These are phyloP conservation scores for Neomicropteryx cornuta DNA, from an alignment of 1,140 invertebrate genomes.

Conservation along the genomic window DNA sequence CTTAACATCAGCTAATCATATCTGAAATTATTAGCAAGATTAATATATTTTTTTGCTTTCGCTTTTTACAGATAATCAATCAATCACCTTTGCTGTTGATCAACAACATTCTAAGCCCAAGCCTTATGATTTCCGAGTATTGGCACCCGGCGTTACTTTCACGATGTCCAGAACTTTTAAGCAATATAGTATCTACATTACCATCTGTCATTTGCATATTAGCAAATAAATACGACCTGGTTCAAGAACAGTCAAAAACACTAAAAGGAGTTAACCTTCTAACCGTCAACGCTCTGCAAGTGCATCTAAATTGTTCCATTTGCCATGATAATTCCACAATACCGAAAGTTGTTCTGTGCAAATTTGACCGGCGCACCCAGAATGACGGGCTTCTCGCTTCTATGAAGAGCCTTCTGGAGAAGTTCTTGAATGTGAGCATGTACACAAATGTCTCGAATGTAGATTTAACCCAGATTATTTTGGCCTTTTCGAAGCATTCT, in stretches of 20 bases:
- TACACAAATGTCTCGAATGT: constrained; percentile 18
- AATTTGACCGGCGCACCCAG: no score
- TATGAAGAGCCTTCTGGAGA: no score
- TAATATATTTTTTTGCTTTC: not conserved
- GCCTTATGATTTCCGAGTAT: constrained; percentile 8
- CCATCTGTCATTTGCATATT: constrained; percentile 24
- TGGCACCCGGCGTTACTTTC: constrained; percentile 9
- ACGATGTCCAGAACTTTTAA: constrained; percentile 21
- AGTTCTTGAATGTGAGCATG: constrained; percentile 28
- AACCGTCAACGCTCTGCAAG: no score
- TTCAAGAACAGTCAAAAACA: constrained; percentile 9
- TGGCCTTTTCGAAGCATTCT: constrained; percentile 25
- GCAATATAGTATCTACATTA: constrained; percentile 17
- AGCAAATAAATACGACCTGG: constrained; percentile 18
- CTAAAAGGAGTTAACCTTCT: no score
- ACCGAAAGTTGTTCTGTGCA: no score
- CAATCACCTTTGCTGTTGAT: constrained; percentile 5
- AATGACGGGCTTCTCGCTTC: no score
- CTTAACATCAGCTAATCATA: no score
- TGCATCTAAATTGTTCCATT: no score
- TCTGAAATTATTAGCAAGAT: no score
- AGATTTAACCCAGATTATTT: constrained; percentile 22
- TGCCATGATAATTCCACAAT: no score
- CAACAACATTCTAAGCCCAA: constrained; percentile 5
- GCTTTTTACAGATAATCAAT: constrained; percentile 7